Base-by-base conservation (phyloP, 2,113 vertebrate species). In the Axis porcinus region DNA sequence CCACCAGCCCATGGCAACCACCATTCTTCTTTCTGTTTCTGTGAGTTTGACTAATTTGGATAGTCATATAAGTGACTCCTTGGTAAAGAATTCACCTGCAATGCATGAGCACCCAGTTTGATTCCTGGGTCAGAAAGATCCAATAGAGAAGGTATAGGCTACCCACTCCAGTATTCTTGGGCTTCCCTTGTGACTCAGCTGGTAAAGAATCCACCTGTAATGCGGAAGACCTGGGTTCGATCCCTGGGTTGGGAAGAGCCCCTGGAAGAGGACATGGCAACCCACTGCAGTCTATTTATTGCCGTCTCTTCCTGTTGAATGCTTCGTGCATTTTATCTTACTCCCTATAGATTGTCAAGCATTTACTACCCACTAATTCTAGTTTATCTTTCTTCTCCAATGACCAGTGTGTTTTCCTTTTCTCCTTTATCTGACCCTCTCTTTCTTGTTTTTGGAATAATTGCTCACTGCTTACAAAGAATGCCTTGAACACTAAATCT, bases 351-450 rank as follows among this genome's bases (percentile, higher is more conserved):
- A 74, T 17, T 91, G 25, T 6, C 43, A 58, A 40, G 19, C 28
- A 60, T 45, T 7, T 2, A 54, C 21, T 58, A 64, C 17, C 94
- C 67, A 85, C 30, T 89, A 55, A 87, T 89, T 91, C 47, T 50
- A n/a, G 9, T 90, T 95, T 36, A 57, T 95, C n/a, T 93, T 55
- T 74, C 45, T 93, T 92, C 43, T 47, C 28, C 28, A 91, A 14
- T 57, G 14, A 58, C 45, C n/a, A 58, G 11, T 94, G n/a, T 50
- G 15, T 62, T 97, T 91, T 82, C 16, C 54, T 94, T 91, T 28
- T 62, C 54, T 96, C 36, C 58, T 85, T 96, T 90, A 76, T 93
- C 62, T 92, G 58, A 78, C 12, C 27, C 33, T 93, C 50, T 86
- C 14, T 85, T 90, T 90, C 17, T 91, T 33, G 25, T 74, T 47